These are phyloP conservation scores for Rhinichthys klamathensis DNA, from an alignment of 2,113 vertebrate species.

Conservation along the genomic window DNA sequence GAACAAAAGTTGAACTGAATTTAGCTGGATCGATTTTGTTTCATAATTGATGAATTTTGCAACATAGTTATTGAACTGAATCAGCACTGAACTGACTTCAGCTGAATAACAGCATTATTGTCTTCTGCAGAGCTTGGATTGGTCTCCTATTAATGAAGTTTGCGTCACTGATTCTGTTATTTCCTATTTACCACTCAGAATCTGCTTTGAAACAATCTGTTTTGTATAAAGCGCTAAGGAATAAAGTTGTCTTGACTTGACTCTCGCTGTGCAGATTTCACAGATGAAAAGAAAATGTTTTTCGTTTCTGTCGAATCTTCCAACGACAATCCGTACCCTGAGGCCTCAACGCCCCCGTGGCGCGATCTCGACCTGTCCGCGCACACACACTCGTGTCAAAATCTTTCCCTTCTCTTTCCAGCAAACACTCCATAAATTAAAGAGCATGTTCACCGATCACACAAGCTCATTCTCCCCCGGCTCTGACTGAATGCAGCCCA, in stretches of 20 bases:
- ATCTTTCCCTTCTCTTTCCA: conserved; percentile 42
- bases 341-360: background rate
- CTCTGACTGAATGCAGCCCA: conserved; percentile 42
- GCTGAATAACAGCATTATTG: background rate
- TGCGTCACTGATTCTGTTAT: too few species aligned
- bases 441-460: conserved; percentile 41
- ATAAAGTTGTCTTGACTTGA: background rate
- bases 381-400: conserved; percentile 35
- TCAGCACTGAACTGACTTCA: background rate
- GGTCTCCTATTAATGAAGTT: too few species aligned
- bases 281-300: conserved; percentile 25
- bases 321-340: conserved; percentile 27
- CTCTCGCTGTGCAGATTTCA: conserved; percentile 10
- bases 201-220: too few species aligned
- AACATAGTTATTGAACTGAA: too few species aligned
- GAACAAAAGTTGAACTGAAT: too few species aligned
- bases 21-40: too few species aligned
- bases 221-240: too few species aligned
- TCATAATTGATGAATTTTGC: too few species aligned
- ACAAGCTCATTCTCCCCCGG: conserved; percentile 46
- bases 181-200: too few species aligned
- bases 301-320: conserved; percentile 34
- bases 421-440: conserved; percentile 54
- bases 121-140: background rate
- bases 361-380: conserved; percentile 1